Conservation (phyloP, 1,140 invertebrate genomes). For the Oedothorax gibbosus region DNA sequence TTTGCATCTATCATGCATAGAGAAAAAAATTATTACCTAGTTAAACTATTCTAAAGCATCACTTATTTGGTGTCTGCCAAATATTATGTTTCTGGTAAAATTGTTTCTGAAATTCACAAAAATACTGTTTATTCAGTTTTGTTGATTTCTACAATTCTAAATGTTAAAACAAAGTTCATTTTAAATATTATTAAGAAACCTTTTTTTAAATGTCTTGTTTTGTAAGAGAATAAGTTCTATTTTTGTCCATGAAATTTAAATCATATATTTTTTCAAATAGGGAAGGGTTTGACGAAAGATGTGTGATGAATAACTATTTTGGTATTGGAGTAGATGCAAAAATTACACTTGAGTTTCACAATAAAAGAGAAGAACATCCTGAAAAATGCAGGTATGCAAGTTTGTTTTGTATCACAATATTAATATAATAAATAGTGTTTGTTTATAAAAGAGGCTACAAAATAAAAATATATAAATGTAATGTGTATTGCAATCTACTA, state of each 20-base stretch:
- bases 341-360: constrained; percentile 97
- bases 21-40: no score
- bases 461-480: neutral
- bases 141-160: no score
- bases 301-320: constrained; percentile 99
- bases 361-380: constrained; percentile 96
- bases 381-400: constrained; percentile 89
- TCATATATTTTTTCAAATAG: constrained; percentile 67
- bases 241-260: neutral
- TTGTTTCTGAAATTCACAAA: no score
- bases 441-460: neutral
- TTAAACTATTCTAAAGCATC: no score
- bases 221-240: neutral
- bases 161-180: neutral
- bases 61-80: no score
- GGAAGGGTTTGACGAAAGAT: constrained; percentile 92
- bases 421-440: neutral
- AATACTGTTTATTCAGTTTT: no score
- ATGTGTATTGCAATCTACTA: neutral
- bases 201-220: neutral
- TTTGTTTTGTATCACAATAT: neutral
- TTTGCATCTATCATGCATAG: no score
- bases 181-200: neutral
- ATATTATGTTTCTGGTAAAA: no score
- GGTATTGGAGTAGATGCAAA: constrained; percentile 99